Percentiles rank a stretch among this genome's conserved stretches.
These are phyloP conservation scores for Euura saliciscinereae DNA, from an alignment of 1,140 invertebrate species.

Conservation along the genomic window DNA sequence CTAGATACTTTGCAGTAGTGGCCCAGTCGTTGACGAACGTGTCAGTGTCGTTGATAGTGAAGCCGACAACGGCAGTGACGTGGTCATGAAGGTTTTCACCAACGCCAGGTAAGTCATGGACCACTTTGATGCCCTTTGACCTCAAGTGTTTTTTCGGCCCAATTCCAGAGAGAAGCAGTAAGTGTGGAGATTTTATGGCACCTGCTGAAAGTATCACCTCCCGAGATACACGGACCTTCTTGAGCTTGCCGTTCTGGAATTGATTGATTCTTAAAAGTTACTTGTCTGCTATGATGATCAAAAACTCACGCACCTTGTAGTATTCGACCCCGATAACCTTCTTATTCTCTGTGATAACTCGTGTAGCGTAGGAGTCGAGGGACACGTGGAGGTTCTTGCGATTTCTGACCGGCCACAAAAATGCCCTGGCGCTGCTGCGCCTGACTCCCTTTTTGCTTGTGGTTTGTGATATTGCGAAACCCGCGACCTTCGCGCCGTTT, in stretches of 20 bases:
- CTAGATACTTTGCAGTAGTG: constrained; percentile 32
- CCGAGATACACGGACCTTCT: constrained; percentile 49
- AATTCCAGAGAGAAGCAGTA: constrained; percentile 65
- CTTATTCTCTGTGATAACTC: constrained; percentile 43
- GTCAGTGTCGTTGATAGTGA: constrained; percentile 21
- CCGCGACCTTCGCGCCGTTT: constrained; percentile 60
- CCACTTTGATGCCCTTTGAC: constrained; percentile 39
- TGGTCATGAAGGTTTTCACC: constrained; percentile 64
- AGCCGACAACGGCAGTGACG: constrained; percentile 43
- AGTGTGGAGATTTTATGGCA: constrained; percentile 55
- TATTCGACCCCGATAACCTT: constrained; percentile 37
- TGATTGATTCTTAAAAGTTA: constrained; percentile 58
- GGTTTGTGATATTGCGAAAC: constrained; percentile 58
- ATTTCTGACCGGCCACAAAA: constrained; percentile 64
- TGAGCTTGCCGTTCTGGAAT: constrained; percentile 49
- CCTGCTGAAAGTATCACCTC: constrained; percentile 57
- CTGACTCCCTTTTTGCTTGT: constrained; percentile 69
- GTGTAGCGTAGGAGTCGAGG: constrained; percentile 69
- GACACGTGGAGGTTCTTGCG: constrained; percentile 73
- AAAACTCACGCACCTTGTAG: constrained; percentile 26
- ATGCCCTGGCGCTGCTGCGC: constrained; percentile 69
- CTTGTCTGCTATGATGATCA: constrained; percentile 34
- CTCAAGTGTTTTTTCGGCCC: constrained; percentile 60
- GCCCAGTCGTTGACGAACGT: constrained; percentile 15
- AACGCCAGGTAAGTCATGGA: constrained; percentile 60